These are phyloP conservation scores for Glossophaga mutica DNA, from an alignment of 2,797 vertebrate species.

Conservation along the genomic window DNA sequence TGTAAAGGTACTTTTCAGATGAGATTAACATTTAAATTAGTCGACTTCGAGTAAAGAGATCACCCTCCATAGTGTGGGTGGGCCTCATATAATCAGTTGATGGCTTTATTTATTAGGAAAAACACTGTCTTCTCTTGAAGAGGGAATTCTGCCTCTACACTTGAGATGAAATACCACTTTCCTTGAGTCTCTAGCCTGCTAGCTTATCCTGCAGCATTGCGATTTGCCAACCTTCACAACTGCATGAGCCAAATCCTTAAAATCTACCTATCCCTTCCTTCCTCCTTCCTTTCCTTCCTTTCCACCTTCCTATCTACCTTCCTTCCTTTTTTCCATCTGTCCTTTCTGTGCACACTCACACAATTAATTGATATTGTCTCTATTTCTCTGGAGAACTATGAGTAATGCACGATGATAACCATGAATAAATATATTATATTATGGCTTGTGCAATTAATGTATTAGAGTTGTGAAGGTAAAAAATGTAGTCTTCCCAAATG, in stretches of 20 bases:
- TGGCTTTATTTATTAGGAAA: conserved; percentile 10
- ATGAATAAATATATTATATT: neutral
- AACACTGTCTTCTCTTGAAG: neutral
- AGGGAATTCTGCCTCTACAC: neutral
- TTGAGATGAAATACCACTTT: neutral
- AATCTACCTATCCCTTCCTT: neutral
- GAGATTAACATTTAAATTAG: neutral
- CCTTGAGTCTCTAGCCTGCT: neutral
- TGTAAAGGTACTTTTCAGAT: neutral
- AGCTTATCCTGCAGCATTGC: neutral
- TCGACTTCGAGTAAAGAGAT: neutral
- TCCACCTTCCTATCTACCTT: neutral
- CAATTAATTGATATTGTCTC: neutral
- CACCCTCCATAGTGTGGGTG: neutral
- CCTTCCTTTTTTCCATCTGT: neutral
- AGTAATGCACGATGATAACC: neutral
- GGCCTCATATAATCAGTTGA: neutral
- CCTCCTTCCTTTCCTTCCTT: neutral
- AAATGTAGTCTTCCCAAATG: neutral
- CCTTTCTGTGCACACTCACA: neutral
- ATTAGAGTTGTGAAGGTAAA: neutral
- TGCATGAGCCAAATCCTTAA: neutral
- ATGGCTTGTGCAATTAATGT: neutral
- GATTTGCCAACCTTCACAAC: neutral
- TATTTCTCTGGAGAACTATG: neutral